phyloP scores from a whole-genome alignment of 1,140 invertebrate species.

The Dendrolimus kikuchii region DNA sequence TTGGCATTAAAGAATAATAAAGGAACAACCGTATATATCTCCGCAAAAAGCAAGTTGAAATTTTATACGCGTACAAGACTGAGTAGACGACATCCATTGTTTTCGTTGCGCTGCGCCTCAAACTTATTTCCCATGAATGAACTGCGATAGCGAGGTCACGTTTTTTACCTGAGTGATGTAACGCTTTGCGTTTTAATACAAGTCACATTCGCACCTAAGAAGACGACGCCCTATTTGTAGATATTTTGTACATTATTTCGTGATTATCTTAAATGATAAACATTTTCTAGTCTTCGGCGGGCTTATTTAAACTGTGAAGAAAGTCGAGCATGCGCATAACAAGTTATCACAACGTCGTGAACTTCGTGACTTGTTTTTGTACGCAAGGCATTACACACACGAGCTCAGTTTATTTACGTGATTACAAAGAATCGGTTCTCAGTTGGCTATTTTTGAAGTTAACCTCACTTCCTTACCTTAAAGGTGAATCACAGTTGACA shows the following conservation, averaged over 20 bases:
- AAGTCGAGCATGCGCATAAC: slow-evolving; percentile 27
- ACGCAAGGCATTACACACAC: slow-evolving; percentile 9
- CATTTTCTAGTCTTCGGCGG: slow-evolving; percentile 5
- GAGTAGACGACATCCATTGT: slow-evolving; percentile 26
- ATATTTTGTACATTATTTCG: too few species aligned
- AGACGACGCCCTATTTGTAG: too few species aligned
- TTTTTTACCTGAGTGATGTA: slow-evolving; percentile 58
- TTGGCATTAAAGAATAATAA: too few species aligned
- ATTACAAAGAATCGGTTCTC: slow-evolving; percentile 25
- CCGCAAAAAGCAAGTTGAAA: too few species aligned
- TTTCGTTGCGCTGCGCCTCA: slow-evolving; percentile 21
- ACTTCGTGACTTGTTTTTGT: slow-evolving; percentile 14
- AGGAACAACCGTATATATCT: too few species aligned
- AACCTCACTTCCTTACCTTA: slow-evolving; percentile 40
- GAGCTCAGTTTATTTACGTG: slow-evolving; percentile 44
- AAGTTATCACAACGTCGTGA: slow-evolving; percentile 23
- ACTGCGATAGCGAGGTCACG: slow-evolving; percentile 47
- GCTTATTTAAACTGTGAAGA: slow-evolving; percentile 9
- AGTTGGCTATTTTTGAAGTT: slow-evolving; percentile 46
- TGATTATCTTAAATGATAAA: too few species aligned
- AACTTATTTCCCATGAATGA: slow-evolving; percentile 56
- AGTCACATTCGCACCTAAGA: slow-evolving; percentile 14
- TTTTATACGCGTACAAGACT: too few species aligned
- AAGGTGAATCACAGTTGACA: slow-evolving; percentile 31
- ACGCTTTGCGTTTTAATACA: slow-evolving; percentile 28